Evolutionary conservation across 2,888 invertebrate species (phyloP).

Genomic region (Sinodicranocentrus sp.): DNA sequence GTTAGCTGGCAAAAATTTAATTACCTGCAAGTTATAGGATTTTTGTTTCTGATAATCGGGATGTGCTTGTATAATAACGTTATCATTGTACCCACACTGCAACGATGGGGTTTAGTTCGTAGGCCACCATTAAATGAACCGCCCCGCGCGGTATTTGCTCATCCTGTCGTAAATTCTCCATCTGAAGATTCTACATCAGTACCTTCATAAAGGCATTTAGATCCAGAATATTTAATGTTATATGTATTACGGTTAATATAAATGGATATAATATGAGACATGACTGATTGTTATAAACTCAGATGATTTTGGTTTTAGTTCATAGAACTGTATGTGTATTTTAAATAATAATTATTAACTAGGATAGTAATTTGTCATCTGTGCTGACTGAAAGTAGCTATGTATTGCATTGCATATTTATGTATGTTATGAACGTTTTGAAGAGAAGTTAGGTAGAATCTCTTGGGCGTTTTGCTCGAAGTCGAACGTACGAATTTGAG

Average conservation of each 20-base stretch:
- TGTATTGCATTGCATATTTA: too few relatives aligned
- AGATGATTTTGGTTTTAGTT: too few relatives aligned
- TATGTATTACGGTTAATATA: neutral
- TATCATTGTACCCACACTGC: constrained; percentile 77
- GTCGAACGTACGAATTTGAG: too few relatives aligned
- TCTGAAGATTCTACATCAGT: neutral
- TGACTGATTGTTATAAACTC: constrained; percentile 10
- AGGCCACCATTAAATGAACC: constrained; percentile 68
- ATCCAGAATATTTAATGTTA: neutral
- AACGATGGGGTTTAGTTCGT: constrained; percentile 71
- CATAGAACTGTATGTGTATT: too few relatives aligned
- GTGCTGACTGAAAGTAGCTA: too few relatives aligned
- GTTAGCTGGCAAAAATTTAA: constrained; percentile 90
- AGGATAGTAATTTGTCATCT: too few relatives aligned
- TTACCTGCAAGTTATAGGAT: constrained; percentile 89
- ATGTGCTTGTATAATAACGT: constrained; percentile 89
- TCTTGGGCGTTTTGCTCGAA: too few relatives aligned
- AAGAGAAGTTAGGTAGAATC: too few relatives aligned
- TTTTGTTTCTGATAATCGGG: constrained; percentile 86
- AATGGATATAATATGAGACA: too few relatives aligned
- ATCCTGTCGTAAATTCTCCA: constrained; percentile 43
- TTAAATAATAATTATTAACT: too few relatives aligned
- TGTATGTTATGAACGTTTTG: too few relatives aligned
- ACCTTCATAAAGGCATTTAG: constrained; percentile 8
- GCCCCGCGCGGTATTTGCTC: constrained; percentile 71